Evolutionary conservation across 2,888 invertebrate species (phyloP).

Genomic region (Margaritifera margaritifera): DNA sequence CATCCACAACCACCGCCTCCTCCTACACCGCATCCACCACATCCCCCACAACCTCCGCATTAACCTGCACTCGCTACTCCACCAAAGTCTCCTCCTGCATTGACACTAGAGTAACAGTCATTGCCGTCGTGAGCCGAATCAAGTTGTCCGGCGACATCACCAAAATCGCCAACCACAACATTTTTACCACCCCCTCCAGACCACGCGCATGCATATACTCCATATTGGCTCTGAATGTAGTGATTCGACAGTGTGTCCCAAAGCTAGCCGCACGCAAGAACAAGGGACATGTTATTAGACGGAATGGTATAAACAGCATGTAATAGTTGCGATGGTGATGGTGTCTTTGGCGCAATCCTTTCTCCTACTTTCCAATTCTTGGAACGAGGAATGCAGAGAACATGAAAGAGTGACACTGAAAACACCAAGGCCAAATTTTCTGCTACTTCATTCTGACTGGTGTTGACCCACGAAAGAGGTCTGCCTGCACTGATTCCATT

Average conservation of each 20-base stretch:
- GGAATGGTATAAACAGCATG: conserved; percentile 43
- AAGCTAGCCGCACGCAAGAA: conserved; percentile 73
- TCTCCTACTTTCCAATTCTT: conserved; percentile 26
- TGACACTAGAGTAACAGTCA: no score
- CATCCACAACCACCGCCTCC: conserved; percentile 5
- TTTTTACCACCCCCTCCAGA: conserved; percentile 27
- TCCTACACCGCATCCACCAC: no score
- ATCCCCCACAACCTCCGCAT: no score
- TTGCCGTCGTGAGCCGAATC: no score
- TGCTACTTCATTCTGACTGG: conserved; percentile 63
- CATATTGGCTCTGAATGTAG: conserved; percentile 51
- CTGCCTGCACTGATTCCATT: conserved; percentile 44
- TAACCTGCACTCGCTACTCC: no score
- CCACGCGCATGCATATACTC: conserved; percentile 48
- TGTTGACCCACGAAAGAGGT: conserved; percentile 57
- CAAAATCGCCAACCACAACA: not conserved
- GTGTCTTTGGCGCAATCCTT: conserved; percentile 12
- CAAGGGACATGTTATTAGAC: conserved; percentile 66
- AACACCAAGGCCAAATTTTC: conserved; percentile 74
- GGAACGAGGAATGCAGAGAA: conserved; percentile 74
- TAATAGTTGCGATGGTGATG: conserved; percentile 15
- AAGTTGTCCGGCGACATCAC: conserved; percentile 5
- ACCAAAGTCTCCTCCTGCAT: no score
- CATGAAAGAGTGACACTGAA: conserved; percentile 73
- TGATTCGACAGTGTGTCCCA: conserved; percentile 67